phyloP scores from a whole-genome alignment of 2,888 invertebrate species.

The Torymus aiolomorphi region DNA sequence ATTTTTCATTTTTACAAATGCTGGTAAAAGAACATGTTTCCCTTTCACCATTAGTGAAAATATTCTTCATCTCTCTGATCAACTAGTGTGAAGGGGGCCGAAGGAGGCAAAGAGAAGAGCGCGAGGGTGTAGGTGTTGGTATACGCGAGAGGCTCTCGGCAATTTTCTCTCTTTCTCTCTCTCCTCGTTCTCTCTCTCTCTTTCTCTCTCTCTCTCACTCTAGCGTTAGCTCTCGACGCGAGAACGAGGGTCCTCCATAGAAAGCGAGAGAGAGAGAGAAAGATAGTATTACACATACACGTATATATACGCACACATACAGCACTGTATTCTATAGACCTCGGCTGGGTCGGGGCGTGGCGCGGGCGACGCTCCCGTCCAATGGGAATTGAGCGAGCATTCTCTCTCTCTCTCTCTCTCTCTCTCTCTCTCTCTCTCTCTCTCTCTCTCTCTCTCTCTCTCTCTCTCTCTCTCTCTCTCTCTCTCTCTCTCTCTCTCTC shows the following conservation, averaged over 20 bases:
- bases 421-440: no score
- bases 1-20: neutral
- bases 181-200: slow-evolving; percentile 27
- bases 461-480: no score
- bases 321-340: slow-evolving; percentile 56
- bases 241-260: slow-evolving; percentile 43
- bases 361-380: slow-evolving; percentile 72
- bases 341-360: slow-evolving; percentile 68
- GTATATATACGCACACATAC: neutral
- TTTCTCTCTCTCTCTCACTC: no score
- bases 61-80: no score
- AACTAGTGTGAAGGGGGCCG: slow-evolving; percentile 37
- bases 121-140: slow-evolving; percentile 53
- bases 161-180: slow-evolving; percentile 40
- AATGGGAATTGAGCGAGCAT: slow-evolving; percentile 69
- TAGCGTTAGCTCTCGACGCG: slow-evolving; percentile 25
- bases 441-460: no score
- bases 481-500: no score
- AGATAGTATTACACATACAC: neutral
- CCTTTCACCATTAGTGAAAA: neutral
- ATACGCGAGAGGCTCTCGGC: slow-evolving; percentile 41
- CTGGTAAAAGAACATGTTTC: neutral
- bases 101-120: slow-evolving; percentile 24
- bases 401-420: no score
- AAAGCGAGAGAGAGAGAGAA: slow-evolving; percentile 24